Base-by-base conservation (phyloP, 2,888 invertebrate species). In the Pandemis corylana region DNA sequence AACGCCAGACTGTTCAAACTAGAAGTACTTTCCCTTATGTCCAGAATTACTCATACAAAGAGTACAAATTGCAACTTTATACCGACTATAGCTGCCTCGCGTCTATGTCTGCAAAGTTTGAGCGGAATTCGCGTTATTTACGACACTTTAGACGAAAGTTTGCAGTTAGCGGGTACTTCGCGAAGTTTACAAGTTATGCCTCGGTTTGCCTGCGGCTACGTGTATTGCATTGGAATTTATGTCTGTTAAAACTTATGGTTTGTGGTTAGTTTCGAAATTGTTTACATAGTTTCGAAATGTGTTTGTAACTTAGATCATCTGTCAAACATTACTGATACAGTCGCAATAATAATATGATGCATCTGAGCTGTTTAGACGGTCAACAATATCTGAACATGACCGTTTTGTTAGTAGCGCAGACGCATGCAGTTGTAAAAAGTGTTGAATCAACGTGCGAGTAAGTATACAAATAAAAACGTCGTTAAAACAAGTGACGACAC, bases 91-190 rank as follows among this genome's bases (percentile, higher is more conserved):
- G 42, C 15, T 36, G 68, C 51, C 81, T 80, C 66, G 76, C 76
- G 87, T 89, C 90, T 89, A 86, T 76, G 87, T 89, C 90, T 89
- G 86, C 83, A 75, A 89, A 90, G 87, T 89, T 89, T 77, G 76
- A 76, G 78, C 78, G 78, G 77, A 85, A 84, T 84, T 84, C 83
- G 82, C 82, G 80, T 83, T 83, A 84, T 85, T 86, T 81, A 82
- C 82, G 82, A 78, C 81, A 80, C 80, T 84, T 82, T 68, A 9
- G 76, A 80, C 81, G 28, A 81, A 84, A 84, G 81, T 68, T 85
- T 20, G 76, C 63, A 74, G 78, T 79, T 81, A 82, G 80, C 83
- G 66, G n/a, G 62, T 68, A 68, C 46, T 68, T 53, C 49, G 46
- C 41, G n/a, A 64, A 71, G 44, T 68, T 72, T 44, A 62, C 67